A percentile compares a stretch with the other conserved stretches of the same genome.
Evolutionary conservation across 2,888 invertebrate species (phyloP).

Genomic region (Tetropium fuscum): DNA sequence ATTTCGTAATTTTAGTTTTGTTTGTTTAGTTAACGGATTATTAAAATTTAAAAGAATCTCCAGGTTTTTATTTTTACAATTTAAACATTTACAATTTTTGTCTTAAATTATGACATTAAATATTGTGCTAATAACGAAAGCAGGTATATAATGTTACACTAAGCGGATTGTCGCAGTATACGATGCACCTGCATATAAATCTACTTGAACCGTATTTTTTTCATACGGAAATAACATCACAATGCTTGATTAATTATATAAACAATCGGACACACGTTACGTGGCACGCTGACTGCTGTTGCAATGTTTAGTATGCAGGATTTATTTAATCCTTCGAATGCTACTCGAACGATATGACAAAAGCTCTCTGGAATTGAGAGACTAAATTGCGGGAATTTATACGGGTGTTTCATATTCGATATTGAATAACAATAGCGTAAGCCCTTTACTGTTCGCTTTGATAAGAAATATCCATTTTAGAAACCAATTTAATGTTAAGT

Average conservation of each 20-base stretch:
- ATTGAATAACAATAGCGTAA: conserved; percentile 51
- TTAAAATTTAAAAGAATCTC: too few relatives aligned
- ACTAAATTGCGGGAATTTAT: conserved; percentile 50
- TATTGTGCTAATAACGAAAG: too few relatives aligned
- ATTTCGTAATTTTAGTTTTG: too few relatives aligned
- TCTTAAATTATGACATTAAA: too few relatives aligned
- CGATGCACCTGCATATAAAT: too few relatives aligned
- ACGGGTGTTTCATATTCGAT: conserved; percentile 55
- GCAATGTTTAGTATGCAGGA: conserved; percentile 46
- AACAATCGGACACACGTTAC: conserved; percentile 14
- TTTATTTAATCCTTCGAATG: conserved; percentile 50
- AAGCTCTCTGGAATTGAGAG: conserved; percentile 44
- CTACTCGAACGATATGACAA: conserved; percentile 44
- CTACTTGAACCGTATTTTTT: too few relatives aligned
- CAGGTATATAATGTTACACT: too few relatives aligned
- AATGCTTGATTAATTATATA: conserved; percentile 17
- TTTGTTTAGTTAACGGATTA: too few relatives aligned
- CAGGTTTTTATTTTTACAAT: too few relatives aligned
- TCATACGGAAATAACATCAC: too few relatives aligned
- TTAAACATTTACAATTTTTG: too few relatives aligned
- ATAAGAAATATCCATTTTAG: conserved; percentile 49
- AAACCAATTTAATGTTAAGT: conserved; percentile 37
- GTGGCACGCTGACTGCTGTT: conserved; percentile 13
- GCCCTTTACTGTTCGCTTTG: conserved; percentile 46
- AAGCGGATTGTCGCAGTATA: too few relatives aligned